phyloP scores from a whole-genome alignment of 2,888 invertebrate genomes.

The Dryocosmus kuriphilus region DNA sequence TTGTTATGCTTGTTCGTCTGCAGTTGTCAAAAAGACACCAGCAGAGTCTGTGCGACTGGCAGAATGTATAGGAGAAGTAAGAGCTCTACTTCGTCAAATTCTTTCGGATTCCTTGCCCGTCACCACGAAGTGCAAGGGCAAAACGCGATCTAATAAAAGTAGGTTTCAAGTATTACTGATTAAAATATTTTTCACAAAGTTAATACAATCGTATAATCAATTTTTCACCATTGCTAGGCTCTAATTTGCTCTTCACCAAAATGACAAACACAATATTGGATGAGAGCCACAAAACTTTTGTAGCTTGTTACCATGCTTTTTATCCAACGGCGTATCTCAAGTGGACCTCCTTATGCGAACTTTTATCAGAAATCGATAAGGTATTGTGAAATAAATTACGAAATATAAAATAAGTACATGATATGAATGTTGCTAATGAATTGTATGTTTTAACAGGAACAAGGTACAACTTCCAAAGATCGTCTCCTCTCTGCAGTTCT shows the following conservation, averaged over 20 bases:
- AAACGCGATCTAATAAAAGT: constrained; percentile 66
- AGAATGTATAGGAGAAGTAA: constrained; percentile 91
- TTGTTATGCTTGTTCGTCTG: constrained; percentile 43
- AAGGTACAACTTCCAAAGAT: constrained; percentile 79
- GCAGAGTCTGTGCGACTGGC: constrained; percentile 88
- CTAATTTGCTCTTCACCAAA: constrained; percentile 26
- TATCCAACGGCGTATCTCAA: constrained; percentile 95
- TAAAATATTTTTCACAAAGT: neutral
- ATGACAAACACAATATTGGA: constrained; percentile 87
- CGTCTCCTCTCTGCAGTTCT: constrained; percentile 88
- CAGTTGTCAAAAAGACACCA: constrained; percentile 76
- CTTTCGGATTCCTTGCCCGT: constrained; percentile 85
- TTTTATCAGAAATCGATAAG: constrained; percentile 86
- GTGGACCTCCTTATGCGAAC: constrained; percentile 94
- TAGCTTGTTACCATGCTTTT: constrained; percentile 96
- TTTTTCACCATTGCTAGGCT: constrained; percentile 28
- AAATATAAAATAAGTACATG: constrained; percentile 46
- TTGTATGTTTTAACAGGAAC: constrained; percentile 70
- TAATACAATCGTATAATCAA: constrained; percentile 18
- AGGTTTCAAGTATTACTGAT: constrained; percentile 45
- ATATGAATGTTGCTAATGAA: neutral
- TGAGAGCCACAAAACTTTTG: constrained; percentile 94
- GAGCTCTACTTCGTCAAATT: constrained; percentile 89
- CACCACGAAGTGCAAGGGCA: constrained; percentile 71
- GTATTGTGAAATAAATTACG: constrained; percentile 72